Evolutionary conservation across 37 sponge, comb jelly and placozoan genomes (phyloP), one percentile per base, ranked within the genome.

Genomic region (Aplysina aerophoba): DNA sequence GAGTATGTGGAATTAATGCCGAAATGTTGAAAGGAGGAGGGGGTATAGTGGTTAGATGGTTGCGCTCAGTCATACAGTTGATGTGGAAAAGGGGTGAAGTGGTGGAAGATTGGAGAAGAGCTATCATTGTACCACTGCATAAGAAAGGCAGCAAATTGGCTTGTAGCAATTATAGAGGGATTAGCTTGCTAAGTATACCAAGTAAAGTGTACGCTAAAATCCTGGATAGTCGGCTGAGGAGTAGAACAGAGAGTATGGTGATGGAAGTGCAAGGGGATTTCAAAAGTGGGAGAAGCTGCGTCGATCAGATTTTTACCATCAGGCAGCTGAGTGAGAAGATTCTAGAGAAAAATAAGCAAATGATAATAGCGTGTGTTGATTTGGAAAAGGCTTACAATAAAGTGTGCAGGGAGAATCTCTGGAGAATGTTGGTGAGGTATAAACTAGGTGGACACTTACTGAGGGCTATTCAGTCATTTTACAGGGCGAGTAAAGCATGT

Each of bases 381-480:
- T 62, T 62, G 64, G 64, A 62, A 27, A 62, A 62, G 64, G 64
- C 64, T n/a, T 62, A 62, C 28, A 27, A 62, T 62, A 62, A 27
- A 62, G 64, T 62, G 11, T 62, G 28, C 12, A 62, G 12, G 12
- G 4, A 3, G 64, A 62, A 62, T 27, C 64, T 62, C 11, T 62
- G 64, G 64, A 62, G 64, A 62, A 62, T 62, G 64, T 62, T 62
- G 64, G 64, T 62, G 64, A 62, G 64, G 64, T 62, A 62, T 62
- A 62, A 62, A 62, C 4, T 62, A 62, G 64, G 64, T 62, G 64
- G 64, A 62, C 64, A 62, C 12, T 62, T 62, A 62, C 64, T 62
- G 28, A 62, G 64, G 11, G 28, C 64, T 62, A 11, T 62, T 62
- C 64, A 27, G 28, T 62, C 64, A 62, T 62, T 3, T n/a, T 27